Base-by-base conservation (phyloP, 2,797 vertebrate species). In the Eidolon dupreanum region DNA sequence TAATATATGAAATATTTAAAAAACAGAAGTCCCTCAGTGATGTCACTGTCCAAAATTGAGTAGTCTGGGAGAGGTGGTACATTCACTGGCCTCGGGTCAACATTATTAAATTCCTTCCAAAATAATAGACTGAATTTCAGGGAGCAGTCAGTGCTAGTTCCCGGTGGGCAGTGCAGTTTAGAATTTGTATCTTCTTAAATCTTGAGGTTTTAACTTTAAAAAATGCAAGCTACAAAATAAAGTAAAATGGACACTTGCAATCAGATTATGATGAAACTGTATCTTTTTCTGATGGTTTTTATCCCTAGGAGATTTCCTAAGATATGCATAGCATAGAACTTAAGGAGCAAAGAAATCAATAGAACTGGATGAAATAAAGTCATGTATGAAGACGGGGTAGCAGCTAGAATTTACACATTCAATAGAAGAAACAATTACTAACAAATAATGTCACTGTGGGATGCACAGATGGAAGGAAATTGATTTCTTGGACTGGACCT, bases 21-120 rank as follows among this genome's bases (percentile, higher is more conserved):
- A 96, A 66, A 51, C 86, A 70, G 94, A 97, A 97, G 84, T 75
- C 75, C 93, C 59, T 71, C 43, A 38, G 3, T 88, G 93, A 94
- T 79, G 70, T 97, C 96, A 88, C 81, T 96, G n/a, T 38, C 73
- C 73, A 49, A 24, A 93, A 93, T 10, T 65, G 36, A 95, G 65
- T 65, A 19, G 36, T 91, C 53, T 51, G 38, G 41, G 66, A 57
- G 53, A 73, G 9, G 33, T n/a, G 24, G 53, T 43, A 8, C n/a
- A 5, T 65, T 88, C 41, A 22, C 75, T 59, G 84, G 51, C 59
- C 26, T 88, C 38, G 10, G 63, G 73, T 82, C 90, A 70, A 51
- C 43, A 33, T 65, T 49, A 24, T 1, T 38, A 38, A 43, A 51
- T 88, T 90, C 31, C 26, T 84, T 92, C 77, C 55, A 53, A 2